These are phyloP conservation scores for Poeciliopsis gracilis DNA, from an alignment of 2,797 vertebrate genomes.

Conservation along the genomic window DNA sequence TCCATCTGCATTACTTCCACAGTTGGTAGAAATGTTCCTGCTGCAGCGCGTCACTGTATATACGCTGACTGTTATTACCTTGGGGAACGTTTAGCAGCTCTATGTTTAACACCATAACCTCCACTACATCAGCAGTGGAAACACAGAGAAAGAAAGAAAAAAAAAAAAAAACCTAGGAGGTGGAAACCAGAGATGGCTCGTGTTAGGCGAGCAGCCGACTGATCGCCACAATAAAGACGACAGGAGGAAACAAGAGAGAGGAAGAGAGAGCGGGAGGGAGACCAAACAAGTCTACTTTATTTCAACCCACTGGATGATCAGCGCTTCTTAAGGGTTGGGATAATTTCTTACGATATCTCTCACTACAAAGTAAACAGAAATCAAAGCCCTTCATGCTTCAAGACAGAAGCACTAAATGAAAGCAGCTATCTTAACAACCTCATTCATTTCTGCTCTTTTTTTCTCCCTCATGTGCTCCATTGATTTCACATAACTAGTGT, in stretches of 20 bases:
- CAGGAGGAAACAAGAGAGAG: constrained; percentile 25
- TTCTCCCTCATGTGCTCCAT: constrained; percentile 55
- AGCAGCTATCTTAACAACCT: constrained; percentile 74
- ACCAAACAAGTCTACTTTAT: constrained; percentile 67
- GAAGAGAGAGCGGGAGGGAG: constrained; percentile 28
- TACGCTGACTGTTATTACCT: constrained; percentile 78
- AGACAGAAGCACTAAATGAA: constrained; percentile 72
- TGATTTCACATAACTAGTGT: constrained; percentile 75
- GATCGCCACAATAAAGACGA: constrained; percentile 76
- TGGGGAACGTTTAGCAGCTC: constrained; percentile 81
- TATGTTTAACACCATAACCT: constrained; percentile 83
- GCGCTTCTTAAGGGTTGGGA: constrained; percentile 75
- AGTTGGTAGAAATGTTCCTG: constrained; percentile 50
- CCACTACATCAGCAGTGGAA: constrained; percentile 72
- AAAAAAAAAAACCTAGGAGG: constrained; percentile 63
- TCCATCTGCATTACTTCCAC: constrained; percentile 37
- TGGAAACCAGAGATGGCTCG: constrained; percentile 70
- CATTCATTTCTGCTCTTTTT: constrained; percentile 61
- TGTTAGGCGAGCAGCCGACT: constrained; percentile 70
- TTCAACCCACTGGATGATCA: constrained; percentile 79
- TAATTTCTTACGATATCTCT: constrained; percentile 79
- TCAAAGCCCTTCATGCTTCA: constrained; percentile 75
- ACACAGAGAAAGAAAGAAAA: constrained; percentile 47
- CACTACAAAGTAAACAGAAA: constrained; percentile 82
- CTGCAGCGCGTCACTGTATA: constrained; percentile 53